Evolutionary conservation across 1,140 invertebrate genomes (phyloP).

Genomic region (Sycophila sp.): DNA sequence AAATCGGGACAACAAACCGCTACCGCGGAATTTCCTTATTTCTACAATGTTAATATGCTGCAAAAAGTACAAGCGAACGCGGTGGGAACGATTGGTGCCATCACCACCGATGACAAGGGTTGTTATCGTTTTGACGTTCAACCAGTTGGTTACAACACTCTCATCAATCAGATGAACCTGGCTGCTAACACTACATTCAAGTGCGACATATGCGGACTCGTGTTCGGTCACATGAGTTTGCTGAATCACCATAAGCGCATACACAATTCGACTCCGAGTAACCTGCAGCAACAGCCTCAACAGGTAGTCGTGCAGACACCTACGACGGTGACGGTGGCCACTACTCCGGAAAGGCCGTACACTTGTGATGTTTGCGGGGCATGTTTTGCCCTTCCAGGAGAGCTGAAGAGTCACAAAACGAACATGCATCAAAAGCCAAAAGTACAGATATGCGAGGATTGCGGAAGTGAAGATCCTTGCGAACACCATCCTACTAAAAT

Average conservation of each 20-base stretch:
- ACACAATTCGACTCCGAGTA: slow-evolving; percentile 71
- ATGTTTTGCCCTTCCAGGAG: slow-evolving; percentile 68
- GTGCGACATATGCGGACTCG: slow-evolving; percentile 85
- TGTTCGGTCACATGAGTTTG: slow-evolving; percentile 81
- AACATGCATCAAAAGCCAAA: slow-evolving; percentile 66
- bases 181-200: slow-evolving; percentile 81
- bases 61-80: slow-evolving; percentile 66
- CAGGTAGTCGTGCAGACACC: slow-evolving; percentile 68
- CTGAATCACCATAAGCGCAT: slow-evolving; percentile 85
- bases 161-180: slow-evolving; percentile 70
- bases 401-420: slow-evolving; percentile 68
- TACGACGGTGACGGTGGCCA: slow-evolving; percentile 69
- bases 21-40: slow-evolving; percentile 67
- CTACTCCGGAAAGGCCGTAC: slow-evolving; percentile 69
- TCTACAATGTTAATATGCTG: slow-evolving; percentile 70
- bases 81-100: slow-evolving; percentile 63
- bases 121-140: slow-evolving; percentile 70
- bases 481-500: slow-evolving; percentile 65
- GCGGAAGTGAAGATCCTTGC: slow-evolving; percentile 64
- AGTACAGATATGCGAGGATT: slow-evolving; percentile 63
- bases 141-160: slow-evolving; percentile 68
- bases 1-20: slow-evolving; percentile 62
- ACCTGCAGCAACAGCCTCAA: slow-evolving; percentile 65
- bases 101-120: slow-evolving; percentile 66
- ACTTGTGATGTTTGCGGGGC: slow-evolving; percentile 71